These are phyloP conservation scores for Clarias laeviceps DNA, from an alignment of 2,797 vertebrate genomes.

Conservation along the genomic window DNA sequence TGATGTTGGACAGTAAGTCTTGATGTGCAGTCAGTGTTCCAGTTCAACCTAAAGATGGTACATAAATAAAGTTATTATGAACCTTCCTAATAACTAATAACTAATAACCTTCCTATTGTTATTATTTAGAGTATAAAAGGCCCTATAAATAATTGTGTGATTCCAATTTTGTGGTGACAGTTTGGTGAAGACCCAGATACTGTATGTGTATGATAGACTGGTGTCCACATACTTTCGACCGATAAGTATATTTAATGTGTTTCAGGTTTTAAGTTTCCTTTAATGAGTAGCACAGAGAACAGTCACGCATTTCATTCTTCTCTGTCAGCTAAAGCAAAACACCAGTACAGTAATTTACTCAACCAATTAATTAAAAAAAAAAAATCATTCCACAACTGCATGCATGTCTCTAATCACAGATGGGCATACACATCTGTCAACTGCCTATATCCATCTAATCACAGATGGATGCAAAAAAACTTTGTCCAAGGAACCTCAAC, in stretches of 20 bases:
- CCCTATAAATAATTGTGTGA: not conserved
- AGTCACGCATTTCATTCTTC: conserved; percentile 60
- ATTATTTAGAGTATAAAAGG: too few species aligned
- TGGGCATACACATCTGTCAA: conserved; percentile 39
- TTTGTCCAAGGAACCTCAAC: conserved; percentile 12
- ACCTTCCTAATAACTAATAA: too few species aligned
- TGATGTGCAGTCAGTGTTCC: not conserved
- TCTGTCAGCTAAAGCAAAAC: conserved; percentile 67
- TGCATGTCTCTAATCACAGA: conserved; percentile 43
- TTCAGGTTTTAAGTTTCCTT: not conserved
- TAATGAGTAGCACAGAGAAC: conserved; percentile 27
- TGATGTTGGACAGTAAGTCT: conserved; percentile 1
- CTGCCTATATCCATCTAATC: not conserved
- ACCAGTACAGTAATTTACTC: conserved; percentile 76
- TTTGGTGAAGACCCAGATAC: not conserved
- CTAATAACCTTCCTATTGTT: too few species aligned
- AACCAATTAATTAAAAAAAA: conserved; percentile 73
- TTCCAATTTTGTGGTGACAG: not conserved
- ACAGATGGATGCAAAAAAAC: conserved; percentile 15
- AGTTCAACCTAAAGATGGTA: not conserved
- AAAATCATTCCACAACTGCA: conserved; percentile 67
- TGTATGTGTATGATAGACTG: not conserved
- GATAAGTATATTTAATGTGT: not conserved
- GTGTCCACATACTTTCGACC: not conserved
- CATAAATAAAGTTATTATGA: too few species aligned